Evolutionary conservation across 2,113 vertebrate species (phyloP), one percentile per base, ranked within the genome.

Genomic region (Paraplagusia blochii): DNA sequence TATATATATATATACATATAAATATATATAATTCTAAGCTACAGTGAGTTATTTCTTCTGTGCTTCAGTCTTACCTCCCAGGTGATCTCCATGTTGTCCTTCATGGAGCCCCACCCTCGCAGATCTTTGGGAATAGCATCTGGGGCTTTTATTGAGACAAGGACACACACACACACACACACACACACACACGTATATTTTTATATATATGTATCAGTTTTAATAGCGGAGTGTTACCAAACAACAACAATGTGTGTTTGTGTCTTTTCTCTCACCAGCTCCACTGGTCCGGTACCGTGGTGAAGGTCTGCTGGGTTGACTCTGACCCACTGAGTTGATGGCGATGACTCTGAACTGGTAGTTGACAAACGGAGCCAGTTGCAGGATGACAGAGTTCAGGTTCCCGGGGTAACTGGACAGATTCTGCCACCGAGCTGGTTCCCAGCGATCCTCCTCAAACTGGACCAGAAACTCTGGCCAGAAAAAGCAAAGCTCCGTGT

Each of bases 281-380:
- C 95, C 95, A 0, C 90, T 96, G 72, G 96, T 98, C 79, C 93
- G 89, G 81, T 97, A 99, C 4, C 93, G 90, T 2, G 90, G 88
- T 0, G 97, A 99, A 0, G 95, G 91, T 1, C 13, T 10, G 46
- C 97, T 99, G 57, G 97, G 95, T 44, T 78, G 53, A 65, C 97
- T 97, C 77, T 88, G 94, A 58, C 97, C 97, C 33, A 99, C 94
- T 0, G 92, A 85, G 9, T 99, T 99, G 72, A 96, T 76, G 0
- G 96, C 94, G 0, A 97, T 93, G 51, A 99, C 95, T 11, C 97
- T 90, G 83, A 99, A 99, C 63, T 95, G 94, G 68, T 99, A 99
- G 88, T 98, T 97, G 74, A 98, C 91, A 0, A 92, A 98, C 0
- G 97, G 95, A 0, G 93, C 90, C 0, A 99, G 93, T 53, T 88